Base-by-base conservation (phyloP, 2,113 vertebrate species). In the Aptenodytes patagonicus region DNA sequence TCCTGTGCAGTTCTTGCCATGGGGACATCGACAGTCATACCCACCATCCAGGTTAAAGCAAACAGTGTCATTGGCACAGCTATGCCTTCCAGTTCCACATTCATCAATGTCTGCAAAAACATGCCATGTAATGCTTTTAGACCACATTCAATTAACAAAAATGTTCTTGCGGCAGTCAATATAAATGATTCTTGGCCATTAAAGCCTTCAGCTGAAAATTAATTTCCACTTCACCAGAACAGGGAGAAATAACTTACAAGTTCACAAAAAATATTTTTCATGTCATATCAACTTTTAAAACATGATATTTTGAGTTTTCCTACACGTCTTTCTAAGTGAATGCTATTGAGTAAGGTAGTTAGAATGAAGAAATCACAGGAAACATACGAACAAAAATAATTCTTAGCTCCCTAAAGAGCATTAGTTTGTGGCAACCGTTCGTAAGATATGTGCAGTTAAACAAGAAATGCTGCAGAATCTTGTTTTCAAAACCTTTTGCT, bases 41-140 rank as follows among this genome's bases (percentile, higher is more conserved):
- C 99, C 99, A 21, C 99, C 99, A 64, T 99, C 99, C 98, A 99
- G 92, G 98, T 99, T 99, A 98, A 99, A 99, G 98, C 99, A 99
- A 98, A 99, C 96, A 4, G 99, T 99, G 96, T 99, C 99, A 80
- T 99, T 99, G 98, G 99, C 98, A 95, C 99, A 99, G 98, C 98
- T 99, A 97, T 99, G 99, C 96, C 99, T 99, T 90, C 99, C 99
- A 6, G 98, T 99, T 90, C 97, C 98, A 97, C 99, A 99, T 98
- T 99, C 99, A 89, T 99, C 99, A 94, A 99, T 99, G 97, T 99
- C 99, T 99, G 97, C 19, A 90, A 96, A 94, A 95, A 95, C 94
- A 95, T 17, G 52, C 54, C 87, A 91, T 3, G 26, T 46, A 79
- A 86, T 24, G 29, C 76, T 87, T 81, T 98, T 65, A 97, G 85